A percentile compares a stretch with the other conserved stretches of the same genome.
These are phyloP conservation scores for Channa argus DNA, from an alignment of 2,113 vertebrate species.

Conservation along the genomic window DNA sequence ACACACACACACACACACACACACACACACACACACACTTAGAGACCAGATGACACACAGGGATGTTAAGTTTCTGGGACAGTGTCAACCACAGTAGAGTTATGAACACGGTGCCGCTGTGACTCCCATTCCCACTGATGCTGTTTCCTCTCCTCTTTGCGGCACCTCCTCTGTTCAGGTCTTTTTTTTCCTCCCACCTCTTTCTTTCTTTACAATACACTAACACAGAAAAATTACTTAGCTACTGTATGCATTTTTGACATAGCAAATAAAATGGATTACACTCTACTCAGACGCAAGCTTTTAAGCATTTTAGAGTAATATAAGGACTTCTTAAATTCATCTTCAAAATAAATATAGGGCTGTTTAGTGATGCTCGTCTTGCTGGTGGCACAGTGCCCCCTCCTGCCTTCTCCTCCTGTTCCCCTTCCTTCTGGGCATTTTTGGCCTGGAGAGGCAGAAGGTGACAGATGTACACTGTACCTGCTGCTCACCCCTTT, in stretches of 20 bases:
- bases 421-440: slow-evolving; percentile 46
- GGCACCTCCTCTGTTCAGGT: slow-evolving; percentile 27
- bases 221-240: slow-evolving; percentile 25
- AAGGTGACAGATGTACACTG: slow-evolving; percentile 80
- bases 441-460: slow-evolving; percentile 67
- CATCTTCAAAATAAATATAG: slow-evolving; percentile 36
- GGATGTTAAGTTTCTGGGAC: slow-evolving; percentile 77
- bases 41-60: slow-evolving; percentile 66
- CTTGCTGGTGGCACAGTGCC: slow-evolving; percentile 34
- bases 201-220: slow-evolving; percentile 21
- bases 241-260: slow-evolving; percentile 25
- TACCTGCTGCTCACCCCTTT: slow-evolving; percentile 70
- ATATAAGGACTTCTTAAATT: slow-evolving; percentile 20
- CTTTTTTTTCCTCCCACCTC: slow-evolving; percentile 9
- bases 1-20: slow-evolving; percentile 41
- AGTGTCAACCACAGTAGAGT: slow-evolving; percentile 62
- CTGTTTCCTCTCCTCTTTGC: slow-evolving; percentile 19
- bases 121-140: slow-evolving; percentile 41
- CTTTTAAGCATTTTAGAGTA: slow-evolving; percentile 30
- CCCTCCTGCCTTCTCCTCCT: slow-evolving; percentile 29
- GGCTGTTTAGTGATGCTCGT: slow-evolving; percentile 41
- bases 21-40: slow-evolving; percentile 22
- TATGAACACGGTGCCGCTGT: slow-evolving; percentile 27
- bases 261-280: slow-evolving; percentile 55
- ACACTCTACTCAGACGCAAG: slow-evolving; percentile 18